Evolutionary conservation across 2,113 vertebrate genomes (phyloP).

Genomic region (Pelodiscus sinensis): DNA sequence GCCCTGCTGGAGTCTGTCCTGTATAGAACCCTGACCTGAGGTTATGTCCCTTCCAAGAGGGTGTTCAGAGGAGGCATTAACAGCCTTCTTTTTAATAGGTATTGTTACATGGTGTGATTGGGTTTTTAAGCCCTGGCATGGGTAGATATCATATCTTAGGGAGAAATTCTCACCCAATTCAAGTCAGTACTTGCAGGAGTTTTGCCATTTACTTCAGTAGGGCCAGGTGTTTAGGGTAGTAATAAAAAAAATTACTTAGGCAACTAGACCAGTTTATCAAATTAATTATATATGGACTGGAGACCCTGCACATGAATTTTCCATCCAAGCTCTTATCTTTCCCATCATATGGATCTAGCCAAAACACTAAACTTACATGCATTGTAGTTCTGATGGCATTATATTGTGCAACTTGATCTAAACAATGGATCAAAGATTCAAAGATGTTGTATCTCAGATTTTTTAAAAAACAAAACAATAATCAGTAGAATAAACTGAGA

Average conservation of each 20-base stretch:
- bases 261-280: background rate
- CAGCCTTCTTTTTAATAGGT: background rate
- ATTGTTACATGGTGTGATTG: background rate
- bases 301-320: slow-evolving; percentile 1
- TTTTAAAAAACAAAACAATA: slow-evolving; percentile 38
- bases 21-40: background rate
- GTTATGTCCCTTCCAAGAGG: background rate
- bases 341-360: slow-evolving; percentile 24
- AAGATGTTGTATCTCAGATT: slow-evolving; percentile 39
- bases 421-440: slow-evolving; percentile 58
- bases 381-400: slow-evolving; percentile 37
- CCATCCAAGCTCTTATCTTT: slow-evolving; percentile 1
- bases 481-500: slow-evolving; percentile 63
- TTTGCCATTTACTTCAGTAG: background rate
- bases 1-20: background rate
- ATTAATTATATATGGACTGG: background rate
- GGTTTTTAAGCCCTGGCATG: background rate
- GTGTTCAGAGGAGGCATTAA: background rate
- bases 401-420: slow-evolving; percentile 48
- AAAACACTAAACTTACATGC: slow-evolving; percentile 20
- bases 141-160: background rate
- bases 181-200: background rate
- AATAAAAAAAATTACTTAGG: background rate
- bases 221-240: background rate
- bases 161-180: background rate